Evolutionary conservation across 2,113 vertebrate species (phyloP).

Genomic region (Pavo muticus): DNA sequence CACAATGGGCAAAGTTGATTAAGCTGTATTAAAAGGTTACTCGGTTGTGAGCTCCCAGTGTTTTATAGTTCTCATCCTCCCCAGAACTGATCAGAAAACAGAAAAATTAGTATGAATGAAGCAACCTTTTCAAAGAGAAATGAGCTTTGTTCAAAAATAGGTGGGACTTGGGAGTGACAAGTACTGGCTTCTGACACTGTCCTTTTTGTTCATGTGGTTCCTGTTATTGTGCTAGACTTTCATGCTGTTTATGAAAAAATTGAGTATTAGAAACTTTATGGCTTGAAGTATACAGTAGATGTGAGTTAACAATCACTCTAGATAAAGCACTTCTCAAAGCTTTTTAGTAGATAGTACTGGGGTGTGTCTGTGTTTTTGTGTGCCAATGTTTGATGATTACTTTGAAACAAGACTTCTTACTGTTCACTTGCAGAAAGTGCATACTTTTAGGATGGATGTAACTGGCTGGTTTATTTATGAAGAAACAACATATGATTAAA

Average conservation of each 20-base stretch:
- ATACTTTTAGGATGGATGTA: slow-evolving; percentile 22
- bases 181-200: slow-evolving; percentile 45
- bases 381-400: slow-evolving; percentile 36
- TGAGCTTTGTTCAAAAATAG: slow-evolving; percentile 5
- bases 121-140: background rate
- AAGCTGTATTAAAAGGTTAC: background rate
- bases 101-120: background rate
- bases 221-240: slow-evolving; percentile 56
- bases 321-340: slow-evolving; percentile 54
- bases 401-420: slow-evolving; percentile 36
- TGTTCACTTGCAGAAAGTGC: slow-evolving; percentile 32
- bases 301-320: slow-evolving; percentile 57
- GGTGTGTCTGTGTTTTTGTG: slow-evolving; percentile 7
- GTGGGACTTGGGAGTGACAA: background rate
- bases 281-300: slow-evolving; percentile 50
- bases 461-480: slow-evolving; percentile 29
- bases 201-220: slow-evolving; percentile 41
- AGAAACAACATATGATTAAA: background rate
- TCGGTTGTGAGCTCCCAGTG: background rate
- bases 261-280: slow-evolving; percentile 47
- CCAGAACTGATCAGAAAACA: slow-evolving; percentile 4
- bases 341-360: slow-evolving; percentile 39
- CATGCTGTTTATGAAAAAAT: slow-evolving; percentile 48
- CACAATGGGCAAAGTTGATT: background rate
- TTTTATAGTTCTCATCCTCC: background rate